A percentile compares a stretch with the other conserved stretches of the same genome.
Evolutionary conservation across 2,797 vertebrate genomes (phyloP).

Genomic region (Lepus townsendii): DNA sequence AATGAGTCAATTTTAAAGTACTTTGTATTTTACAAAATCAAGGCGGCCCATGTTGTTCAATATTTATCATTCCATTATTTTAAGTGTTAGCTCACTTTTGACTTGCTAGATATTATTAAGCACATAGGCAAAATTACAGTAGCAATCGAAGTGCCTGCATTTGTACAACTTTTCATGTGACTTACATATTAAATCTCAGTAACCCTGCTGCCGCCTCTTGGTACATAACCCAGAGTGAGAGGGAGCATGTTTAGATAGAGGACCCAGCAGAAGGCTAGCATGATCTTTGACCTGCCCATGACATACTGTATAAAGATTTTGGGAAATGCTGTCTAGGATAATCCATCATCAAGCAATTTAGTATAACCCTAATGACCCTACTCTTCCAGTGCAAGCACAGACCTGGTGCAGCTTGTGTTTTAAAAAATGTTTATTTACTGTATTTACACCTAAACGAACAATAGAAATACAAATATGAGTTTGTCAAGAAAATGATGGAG

Average conservation of each 20-base stretch:
- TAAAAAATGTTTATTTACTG: not conserved
- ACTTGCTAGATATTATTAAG: not conserved
- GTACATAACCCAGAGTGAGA: not conserved
- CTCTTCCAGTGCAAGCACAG: not conserved
- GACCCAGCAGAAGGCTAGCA: not conserved
- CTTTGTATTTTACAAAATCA: not conserved
- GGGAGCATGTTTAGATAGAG: not conserved
- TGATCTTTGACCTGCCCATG: constrained; percentile 74
- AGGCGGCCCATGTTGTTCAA: not conserved
- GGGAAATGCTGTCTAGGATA: constrained; percentile 74
- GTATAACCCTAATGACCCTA: constrained; percentile 70
- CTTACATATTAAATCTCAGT: not conserved
- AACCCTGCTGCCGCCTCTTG: not conserved
- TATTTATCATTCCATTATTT: not conserved
- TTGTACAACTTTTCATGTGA: constrained; percentile 10
- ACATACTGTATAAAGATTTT: constrained; percentile 74
- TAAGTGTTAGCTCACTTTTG: not conserved
- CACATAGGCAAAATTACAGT: not conserved
- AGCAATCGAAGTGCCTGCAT: not conserved
- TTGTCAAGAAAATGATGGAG: not conserved
- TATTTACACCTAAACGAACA: not conserved
- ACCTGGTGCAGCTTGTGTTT: not conserved
- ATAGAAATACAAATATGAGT: not conserved
- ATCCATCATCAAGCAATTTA: constrained; percentile 70
- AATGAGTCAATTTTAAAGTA: not conserved